A percentile compares a stretch with the other conserved stretches of the same genome.
Evolutionary conservation across 1,140 invertebrate species (phyloP).

Genomic region (Rhagoletis zephyria): DNA sequence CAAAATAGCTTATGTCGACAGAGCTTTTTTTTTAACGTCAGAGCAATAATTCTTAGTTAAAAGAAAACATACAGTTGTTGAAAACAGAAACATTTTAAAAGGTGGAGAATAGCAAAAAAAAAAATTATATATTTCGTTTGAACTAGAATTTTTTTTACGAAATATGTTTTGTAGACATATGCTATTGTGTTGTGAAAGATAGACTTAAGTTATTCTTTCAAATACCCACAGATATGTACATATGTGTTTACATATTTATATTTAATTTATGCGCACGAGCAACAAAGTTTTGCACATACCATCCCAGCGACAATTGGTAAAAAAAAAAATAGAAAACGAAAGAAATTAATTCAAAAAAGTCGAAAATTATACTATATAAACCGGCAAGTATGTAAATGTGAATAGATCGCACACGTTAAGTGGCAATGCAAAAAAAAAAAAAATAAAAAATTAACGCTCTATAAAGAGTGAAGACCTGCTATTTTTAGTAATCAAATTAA

Average conservation of each 20-base stretch:
- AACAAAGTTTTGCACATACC: not conserved
- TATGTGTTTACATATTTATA: not conserved
- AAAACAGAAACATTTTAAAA: no score
- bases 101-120: no score
- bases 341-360: not conserved
- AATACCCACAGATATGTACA: no score
- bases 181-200: no score
- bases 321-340: conserved; percentile 22
- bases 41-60: no score
- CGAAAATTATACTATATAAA: not conserved
- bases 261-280: not conserved
- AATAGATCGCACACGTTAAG: not conserved
- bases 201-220: no score
- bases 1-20: no score
- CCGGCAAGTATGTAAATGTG: not conserved
- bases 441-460: not conserved
- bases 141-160: no score
- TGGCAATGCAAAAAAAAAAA: not conserved
- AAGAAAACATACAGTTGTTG: no score
- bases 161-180: no score
- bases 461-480: not conserved
- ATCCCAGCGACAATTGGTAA: not conserved
- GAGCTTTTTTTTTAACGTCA: no score
- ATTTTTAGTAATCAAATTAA: not conserved
- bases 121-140: no score